Evolutionary conservation across 2,113 vertebrate genomes (phyloP), one percentile per base, ranked within the genome.

Genomic region (Neogobius melanostomus): DNA sequence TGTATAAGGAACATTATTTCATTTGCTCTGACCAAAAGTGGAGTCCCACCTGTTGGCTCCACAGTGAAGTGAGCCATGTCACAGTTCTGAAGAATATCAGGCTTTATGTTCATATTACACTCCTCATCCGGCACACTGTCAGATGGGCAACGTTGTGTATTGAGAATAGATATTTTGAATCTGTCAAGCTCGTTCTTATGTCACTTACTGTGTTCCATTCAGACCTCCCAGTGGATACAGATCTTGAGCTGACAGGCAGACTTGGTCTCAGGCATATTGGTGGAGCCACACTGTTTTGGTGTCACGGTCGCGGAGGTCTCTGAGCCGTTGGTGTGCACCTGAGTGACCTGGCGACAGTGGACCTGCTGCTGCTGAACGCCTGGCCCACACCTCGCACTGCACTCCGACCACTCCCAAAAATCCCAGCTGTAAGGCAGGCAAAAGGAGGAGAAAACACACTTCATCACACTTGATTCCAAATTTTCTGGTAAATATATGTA

Each of bases 341-440:
- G 89, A 16, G 74, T 88, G 4, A 86, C 83, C 81, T 95, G 96
- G 69, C 95, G 92, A 72, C 97, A 98, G 11, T 98, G 89, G 50
- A 97, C 93, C 91, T 98, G 97, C 0, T 96, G 94, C 21, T 94
- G 94, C 89, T 98, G 97, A 90, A 93, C 92, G 2, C 97, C 96
- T 4, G 95, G 94, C 15, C 97, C 97, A 0, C 97, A 98, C 0
- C 91, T 95, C 62, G 94, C 95, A 84, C 95, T 98, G 93, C 97
- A 98, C 64, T 98, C 96, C 0, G 97, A 98, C 97, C 97, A 98
- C 87, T 98, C 97, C 5, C 97, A 96, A 10, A 97, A 89, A 48
- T 98, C 97, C 96, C 96, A 98, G 89, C 97, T 98, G 69, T 66
- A 21, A 53, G 59, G 72, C 71, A 59, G 49, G 70, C 68, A 69